Conservation (phyloP, 2,888 invertebrate genomes). For the Ditylenchus weischeri region DNA sequence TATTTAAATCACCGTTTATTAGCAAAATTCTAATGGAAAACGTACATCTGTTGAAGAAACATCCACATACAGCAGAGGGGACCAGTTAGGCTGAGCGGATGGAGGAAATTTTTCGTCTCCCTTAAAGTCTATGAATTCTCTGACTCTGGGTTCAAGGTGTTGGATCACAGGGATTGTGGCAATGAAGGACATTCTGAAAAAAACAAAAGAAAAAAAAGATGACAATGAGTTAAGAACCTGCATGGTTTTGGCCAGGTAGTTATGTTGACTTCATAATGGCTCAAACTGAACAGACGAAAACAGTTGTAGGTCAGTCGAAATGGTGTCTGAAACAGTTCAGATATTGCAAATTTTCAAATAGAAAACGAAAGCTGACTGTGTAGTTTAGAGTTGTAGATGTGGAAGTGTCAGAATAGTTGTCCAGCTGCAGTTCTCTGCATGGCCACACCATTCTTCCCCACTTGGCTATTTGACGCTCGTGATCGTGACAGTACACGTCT, state of each 20-base stretch:
- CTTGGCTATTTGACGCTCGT: slow-evolving; percentile 19
- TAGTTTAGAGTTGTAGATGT: too few species aligned
- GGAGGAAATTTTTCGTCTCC: neutral
- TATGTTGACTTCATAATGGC: slow-evolving; percentile 42
- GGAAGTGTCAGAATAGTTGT: slow-evolving; percentile 8
- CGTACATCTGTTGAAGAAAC: slow-evolving; percentile 24
- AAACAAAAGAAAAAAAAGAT: neutral
- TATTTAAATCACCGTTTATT: too few species aligned
- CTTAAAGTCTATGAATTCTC: neutral
- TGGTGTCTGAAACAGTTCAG: slow-evolving; percentile 17
- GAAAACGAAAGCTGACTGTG: too few species aligned
- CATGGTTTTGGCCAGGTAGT: slow-evolving; percentile 38
- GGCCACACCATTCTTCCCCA: slow-evolving; percentile 39
- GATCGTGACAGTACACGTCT: slow-evolving; percentile 46
- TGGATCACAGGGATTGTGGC: slow-evolving; percentile 36
- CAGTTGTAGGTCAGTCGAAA: slow-evolving; percentile 41
- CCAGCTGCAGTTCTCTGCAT: slow-evolving; percentile 23
- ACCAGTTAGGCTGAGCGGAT: slow-evolving; percentile 30
- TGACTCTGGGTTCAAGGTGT: slow-evolving; percentile 38
- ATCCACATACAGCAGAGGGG: slow-evolving; percentile 44
- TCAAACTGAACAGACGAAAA: slow-evolving; percentile 42
- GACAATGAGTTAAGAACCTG: neutral
- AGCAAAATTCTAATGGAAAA: neutral
- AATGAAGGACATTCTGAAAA: slow-evolving; percentile 11
- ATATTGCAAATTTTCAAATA: slow-evolving; percentile 8